Evolutionary conservation across 2,888 invertebrate species (phyloP).

Genomic region (Stenolophus ochropezus): DNA sequence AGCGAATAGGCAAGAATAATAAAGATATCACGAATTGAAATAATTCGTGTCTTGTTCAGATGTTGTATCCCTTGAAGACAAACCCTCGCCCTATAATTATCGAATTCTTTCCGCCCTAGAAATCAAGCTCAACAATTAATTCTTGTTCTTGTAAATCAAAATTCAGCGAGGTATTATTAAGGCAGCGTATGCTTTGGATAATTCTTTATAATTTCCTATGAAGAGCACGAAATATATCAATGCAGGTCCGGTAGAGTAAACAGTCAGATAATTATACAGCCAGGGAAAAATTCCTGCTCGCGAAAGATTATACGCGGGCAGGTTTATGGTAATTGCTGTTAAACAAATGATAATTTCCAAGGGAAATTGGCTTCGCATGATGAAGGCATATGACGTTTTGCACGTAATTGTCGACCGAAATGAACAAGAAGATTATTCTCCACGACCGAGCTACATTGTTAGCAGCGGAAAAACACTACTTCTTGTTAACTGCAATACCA

Average conservation of each 20-base stretch:
- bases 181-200: constrained; percentile 51
- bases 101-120: not conserved
- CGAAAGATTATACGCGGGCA: constrained; percentile 32
- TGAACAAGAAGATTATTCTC: not conserved
- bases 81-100: not conserved
- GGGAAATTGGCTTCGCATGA: constrained; percentile 53
- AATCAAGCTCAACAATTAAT: constrained; percentile 45
- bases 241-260: constrained; percentile 47
- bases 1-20: no score
- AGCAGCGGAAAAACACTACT: not conserved
- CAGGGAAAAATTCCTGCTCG: constrained; percentile 3
- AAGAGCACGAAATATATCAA: constrained; percentile 50
- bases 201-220: constrained; percentile 56
- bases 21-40: not conserved
- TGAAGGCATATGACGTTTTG: constrained; percentile 46
- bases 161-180: constrained; percentile 50
- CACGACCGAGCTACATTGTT: constrained; percentile 8
- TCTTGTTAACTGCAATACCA: not conserved
- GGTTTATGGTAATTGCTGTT: constrained; percentile 48
- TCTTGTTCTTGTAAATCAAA: constrained; percentile 58
- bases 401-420: constrained; percentile 43
- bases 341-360: constrained; percentile 52
- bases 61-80: not conserved
- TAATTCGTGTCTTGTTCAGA: not conserved
- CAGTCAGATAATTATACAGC: constrained; percentile 34